Base-by-base conservation (phyloP, 2,113 vertebrate genomes). In the Cisticola juncidis region DNA sequence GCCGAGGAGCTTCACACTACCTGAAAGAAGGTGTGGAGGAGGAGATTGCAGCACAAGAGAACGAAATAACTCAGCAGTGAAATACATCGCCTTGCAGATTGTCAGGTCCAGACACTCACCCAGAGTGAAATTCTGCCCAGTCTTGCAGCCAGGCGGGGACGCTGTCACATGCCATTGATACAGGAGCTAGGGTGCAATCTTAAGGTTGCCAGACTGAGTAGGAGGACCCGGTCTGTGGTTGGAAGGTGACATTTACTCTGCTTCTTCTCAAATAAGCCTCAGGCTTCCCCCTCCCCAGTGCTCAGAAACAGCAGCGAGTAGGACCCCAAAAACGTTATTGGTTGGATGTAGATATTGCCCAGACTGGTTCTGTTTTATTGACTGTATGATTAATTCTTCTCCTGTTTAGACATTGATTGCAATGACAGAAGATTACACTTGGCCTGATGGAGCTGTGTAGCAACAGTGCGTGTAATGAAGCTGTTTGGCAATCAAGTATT, bases 161-260 rank as follows among this genome's bases (percentile, higher is more conserved):
- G n/a, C 57, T 19, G 42, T 4, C 36, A 0, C 2, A 7, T 25
- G 56, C 10, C 36, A 0, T 6, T 8, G n/a, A 12, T 14, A 45
- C 50, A 17, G 29, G 50, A 51, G 69, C 77, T 66, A 38, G 18
- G 28, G 5, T 47, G 60, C 38, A 47, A 16, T 15, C 51, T 42
- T 21, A 9, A 19, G 25, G 13, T 4, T 74, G 68, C 45, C 76
- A 69, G 47, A 9, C 40, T 2, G 54, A 65, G 72, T 1, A 5
- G 18, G 15, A 91, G 31, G 10, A 11, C 21, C 42, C 9, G 2
- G 2, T 5, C 26, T 36, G 19, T 74, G 17, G 4, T 2, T n/a
- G 14, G 31, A 4, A 4, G 7, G 12, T 23, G 50, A 44, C 6
- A 25, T 71, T 73, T 48, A 13, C 42, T 26, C 42, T 68, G 56